These are phyloP conservation scores for Xiphorhynchus elegans DNA, from an alignment of 2,113 vertebrate genomes.

Conservation along the genomic window DNA sequence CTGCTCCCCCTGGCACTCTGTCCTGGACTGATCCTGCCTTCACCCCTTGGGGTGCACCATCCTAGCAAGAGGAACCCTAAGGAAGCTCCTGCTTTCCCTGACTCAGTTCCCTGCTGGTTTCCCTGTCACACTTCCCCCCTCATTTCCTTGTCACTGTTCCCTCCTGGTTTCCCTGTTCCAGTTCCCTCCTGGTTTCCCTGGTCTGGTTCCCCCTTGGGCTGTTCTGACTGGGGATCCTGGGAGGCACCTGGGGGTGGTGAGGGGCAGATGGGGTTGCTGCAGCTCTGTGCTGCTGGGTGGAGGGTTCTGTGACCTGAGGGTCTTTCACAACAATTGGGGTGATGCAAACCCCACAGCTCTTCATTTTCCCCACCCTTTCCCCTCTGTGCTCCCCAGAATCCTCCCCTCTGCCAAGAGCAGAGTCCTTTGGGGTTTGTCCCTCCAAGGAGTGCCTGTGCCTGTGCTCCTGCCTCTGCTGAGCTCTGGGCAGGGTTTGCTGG, in stretches of 20 bases:
- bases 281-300: neutral
- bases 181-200: neutral
- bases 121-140: neutral
- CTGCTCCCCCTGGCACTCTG: neutral
- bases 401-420: neutral
- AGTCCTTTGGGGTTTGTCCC: neutral
- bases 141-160: neutral
- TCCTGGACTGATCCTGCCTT: neutral
- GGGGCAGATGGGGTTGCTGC: neutral
- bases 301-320: neutral
- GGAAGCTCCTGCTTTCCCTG: neutral
- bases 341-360: neutral
- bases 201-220: neutral
- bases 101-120: accelerated
- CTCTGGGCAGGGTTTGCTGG: neutral
- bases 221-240: accelerated
- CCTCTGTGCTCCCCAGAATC: neutral
- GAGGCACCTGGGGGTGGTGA: neutral
- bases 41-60: neutral
- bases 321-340: neutral
- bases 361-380: neutral
- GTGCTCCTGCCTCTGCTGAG: neutral
- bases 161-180: neutral
- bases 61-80: neutral
- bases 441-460: neutral